Evolutionary conservation across 2,888 invertebrate genomes (phyloP).

Genomic region (Ormyrus rosae): DNA sequence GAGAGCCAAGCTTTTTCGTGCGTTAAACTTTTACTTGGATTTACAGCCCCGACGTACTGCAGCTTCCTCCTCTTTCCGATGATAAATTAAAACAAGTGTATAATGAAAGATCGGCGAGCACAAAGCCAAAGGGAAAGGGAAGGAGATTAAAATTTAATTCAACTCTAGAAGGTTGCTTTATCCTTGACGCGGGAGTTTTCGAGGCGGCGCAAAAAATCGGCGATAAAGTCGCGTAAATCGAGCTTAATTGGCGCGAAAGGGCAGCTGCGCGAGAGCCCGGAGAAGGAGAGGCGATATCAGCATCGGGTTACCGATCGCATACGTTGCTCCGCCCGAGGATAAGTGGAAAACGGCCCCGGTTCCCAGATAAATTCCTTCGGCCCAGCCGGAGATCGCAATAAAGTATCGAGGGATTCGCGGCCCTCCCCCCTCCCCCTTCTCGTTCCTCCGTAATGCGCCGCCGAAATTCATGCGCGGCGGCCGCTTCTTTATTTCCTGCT

Average conservation of each 20-base stretch:
- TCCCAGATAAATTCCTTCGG: conserved; percentile 58
- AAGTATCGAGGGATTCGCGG: conserved; percentile 57
- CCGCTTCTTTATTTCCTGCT: conserved; percentile 31
- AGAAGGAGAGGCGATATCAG: conserved; percentile 51
- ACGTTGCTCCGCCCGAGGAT: conserved; percentile 40
- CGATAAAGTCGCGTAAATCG: conserved; percentile 51
- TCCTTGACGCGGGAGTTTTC: conserved; percentile 26
- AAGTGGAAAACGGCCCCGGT: conserved; percentile 57
- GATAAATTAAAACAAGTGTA: too few species aligned
- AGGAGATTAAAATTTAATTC: conserved; percentile 30
- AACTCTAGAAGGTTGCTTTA: not conserved
- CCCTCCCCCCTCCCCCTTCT: too few species aligned
- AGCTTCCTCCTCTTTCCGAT: too few species aligned
- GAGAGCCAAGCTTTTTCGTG: not conserved
- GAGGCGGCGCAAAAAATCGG: conserved; percentile 33
- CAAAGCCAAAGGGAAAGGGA: conserved; percentile 7
- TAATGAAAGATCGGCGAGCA: too few species aligned
- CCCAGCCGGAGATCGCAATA: conserved; percentile 59
- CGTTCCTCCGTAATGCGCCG: conserved; percentile 12
- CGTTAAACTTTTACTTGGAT: not conserved
- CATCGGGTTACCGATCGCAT: conserved; percentile 59
- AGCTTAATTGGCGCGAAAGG: conserved; percentile 49
- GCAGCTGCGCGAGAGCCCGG: not conserved
- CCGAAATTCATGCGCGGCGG: conserved; percentile 52
- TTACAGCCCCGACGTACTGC: too few species aligned